A percentile compares a stretch with the other conserved stretches of the same genome.
phyloP scores from a whole-genome alignment of 2,888 invertebrate genomes.

The Bugulina stolonifera region DNA sequence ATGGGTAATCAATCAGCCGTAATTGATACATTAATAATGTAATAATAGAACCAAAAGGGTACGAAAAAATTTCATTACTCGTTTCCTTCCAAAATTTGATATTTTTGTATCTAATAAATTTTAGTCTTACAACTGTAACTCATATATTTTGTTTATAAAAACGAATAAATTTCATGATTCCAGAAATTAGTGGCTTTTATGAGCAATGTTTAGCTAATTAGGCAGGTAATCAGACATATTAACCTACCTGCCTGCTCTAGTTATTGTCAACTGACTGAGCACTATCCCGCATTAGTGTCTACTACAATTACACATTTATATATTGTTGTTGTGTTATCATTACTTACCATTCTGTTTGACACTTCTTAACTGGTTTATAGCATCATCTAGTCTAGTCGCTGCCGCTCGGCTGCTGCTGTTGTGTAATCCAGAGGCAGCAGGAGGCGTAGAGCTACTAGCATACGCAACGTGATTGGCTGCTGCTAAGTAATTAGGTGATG shows the following conservation, averaged over 20 bases:
- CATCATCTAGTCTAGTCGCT: constrained; percentile 17
- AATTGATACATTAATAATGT: neutral
- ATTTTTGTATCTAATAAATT: neutral
- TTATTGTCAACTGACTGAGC: too few species aligned
- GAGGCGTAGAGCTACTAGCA: neutral
- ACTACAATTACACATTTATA: too few species aligned
- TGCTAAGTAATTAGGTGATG: neutral
- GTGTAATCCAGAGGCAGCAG: neutral
- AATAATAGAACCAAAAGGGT: neutral
- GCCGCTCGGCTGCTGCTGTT: constrained; percentile 22
- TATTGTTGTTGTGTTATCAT: neutral
- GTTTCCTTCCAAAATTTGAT: neutral
- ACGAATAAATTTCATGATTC: too few species aligned
- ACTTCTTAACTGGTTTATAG: neutral
- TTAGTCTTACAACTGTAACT: too few species aligned
- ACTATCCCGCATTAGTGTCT: too few species aligned
- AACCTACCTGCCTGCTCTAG: too few species aligned
- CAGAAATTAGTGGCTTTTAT: too few species aligned
- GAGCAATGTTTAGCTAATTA: too few species aligned
- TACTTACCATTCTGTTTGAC: neutral
- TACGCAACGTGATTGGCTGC: neutral
- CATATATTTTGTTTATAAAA: too few species aligned
- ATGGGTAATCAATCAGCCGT: neutral
- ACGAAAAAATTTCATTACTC: neutral
- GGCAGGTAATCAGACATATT: too few species aligned